These are phyloP conservation scores for Hybognathus amarus DNA, from an alignment of 2,797 vertebrate genomes.

Conservation along the genomic window DNA sequence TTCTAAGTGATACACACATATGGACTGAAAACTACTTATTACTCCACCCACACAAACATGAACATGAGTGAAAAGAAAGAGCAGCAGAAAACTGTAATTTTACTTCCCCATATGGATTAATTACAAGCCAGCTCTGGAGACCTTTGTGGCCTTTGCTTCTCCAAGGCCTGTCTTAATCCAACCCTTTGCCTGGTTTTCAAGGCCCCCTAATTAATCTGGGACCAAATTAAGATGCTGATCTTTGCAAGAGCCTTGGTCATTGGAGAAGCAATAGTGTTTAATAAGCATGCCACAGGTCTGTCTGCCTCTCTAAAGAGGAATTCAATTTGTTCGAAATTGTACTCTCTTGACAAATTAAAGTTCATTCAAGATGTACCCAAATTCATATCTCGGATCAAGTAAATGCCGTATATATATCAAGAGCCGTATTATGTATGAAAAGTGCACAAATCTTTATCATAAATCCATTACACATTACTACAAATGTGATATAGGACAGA, in stretches of 20 bases:
- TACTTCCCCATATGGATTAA: constrained; percentile 73
- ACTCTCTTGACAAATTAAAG: constrained; percentile 29
- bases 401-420: constrained; percentile 2
- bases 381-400: constrained; percentile 57
- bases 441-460: not conserved
- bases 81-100: constrained; percentile 61
- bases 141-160: constrained; percentile 64
- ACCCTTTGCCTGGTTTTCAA: constrained; percentile 60
- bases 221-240: constrained; percentile 69
- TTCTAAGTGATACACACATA: constrained; percentile 65
- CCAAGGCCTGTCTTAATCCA: constrained; percentile 58
- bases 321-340: constrained; percentile 54
- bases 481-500: not conserved
- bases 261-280: constrained; percentile 61
- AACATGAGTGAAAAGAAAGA: constrained; percentile 55
- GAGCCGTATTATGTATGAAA: not conserved
- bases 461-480: not conserved
- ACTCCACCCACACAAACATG: constrained; percentile 59
- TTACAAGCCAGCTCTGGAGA: constrained; percentile 69
- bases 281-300: constrained; percentile 62
- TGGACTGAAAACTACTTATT: constrained; percentile 65
- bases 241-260: constrained; percentile 57
- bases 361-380: constrained; percentile 55
- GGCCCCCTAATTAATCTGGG: constrained; percentile 69
- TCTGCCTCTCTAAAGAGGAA: constrained; percentile 60